Base-by-base conservation (phyloP, 2,113 vertebrate genomes). In the Solea senegalensis region DNA sequence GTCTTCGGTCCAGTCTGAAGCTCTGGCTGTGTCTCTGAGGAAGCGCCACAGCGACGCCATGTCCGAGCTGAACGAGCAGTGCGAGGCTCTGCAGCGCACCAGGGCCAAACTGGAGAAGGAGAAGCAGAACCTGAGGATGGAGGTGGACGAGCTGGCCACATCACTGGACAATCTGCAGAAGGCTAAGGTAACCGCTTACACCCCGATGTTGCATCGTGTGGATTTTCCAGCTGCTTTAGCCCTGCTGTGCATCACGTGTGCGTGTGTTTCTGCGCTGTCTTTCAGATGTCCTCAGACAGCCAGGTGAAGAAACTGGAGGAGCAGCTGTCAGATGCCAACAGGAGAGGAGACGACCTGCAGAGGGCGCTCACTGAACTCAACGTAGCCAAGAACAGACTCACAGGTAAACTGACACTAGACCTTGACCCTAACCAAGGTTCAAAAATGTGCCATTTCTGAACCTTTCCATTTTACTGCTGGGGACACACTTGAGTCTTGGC, bases 61-160 rank as follows among this genome's bases (percentile, higher is more conserved):
- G 87, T 64, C 89, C 0, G 94, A 95, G 71, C 86, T 94, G 61
- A 88, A 81, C 5, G 94, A 95, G 76, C 94, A 94, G 85, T 92
- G 90, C 0, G 93, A 95, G 65, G 79, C 84, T 26, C 90, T 94
- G 80, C 94, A 95, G 86, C 83, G 94, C 68, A 80, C 81, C 48
- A 85, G 93, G 1, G 89, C 88, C 78, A 95, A 93, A 12, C 91
- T 94, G 81, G 94, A 95, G 80, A 95, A 95, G 66, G 94, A 95
- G 34, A 95, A 95, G 53, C 93, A 94, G 75, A 93, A 78, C 68
- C 85, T 95, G 78, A 90, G 90, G 57, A 81, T 93, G 83, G 94
- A 95, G 86, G 84, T 94, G 71, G 94, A 95, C 0, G 92, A 94
- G 55, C 81, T 95, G 62, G 60, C 89, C 0, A 83, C 90, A 2